Conservation (phyloP, 2,888 invertebrate species). For the Hypomecis atomaria region DNA sequence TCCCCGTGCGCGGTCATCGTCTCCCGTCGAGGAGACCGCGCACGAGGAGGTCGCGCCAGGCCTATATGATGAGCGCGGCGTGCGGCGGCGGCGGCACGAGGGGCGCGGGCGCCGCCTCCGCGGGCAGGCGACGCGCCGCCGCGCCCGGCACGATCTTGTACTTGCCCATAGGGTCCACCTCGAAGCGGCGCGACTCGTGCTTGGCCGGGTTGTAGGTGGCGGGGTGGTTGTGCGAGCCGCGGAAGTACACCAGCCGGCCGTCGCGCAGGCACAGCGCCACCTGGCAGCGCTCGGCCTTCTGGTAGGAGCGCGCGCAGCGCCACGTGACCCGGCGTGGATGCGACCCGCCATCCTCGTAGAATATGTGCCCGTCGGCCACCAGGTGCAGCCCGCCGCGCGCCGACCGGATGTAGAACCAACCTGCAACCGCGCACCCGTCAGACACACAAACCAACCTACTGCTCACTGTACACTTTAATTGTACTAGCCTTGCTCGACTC, state of each 20-base stretch:
- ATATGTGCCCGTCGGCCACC: slow-evolving; percentile 79
- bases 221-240: slow-evolving; percentile 78
- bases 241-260: slow-evolving; percentile 78
- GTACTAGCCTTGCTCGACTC: slow-evolving; percentile 14
- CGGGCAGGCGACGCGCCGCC: slow-evolving; percentile 50
- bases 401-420: slow-evolving; percentile 81
- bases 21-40: slow-evolving; percentile 74
- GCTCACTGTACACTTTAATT: slow-evolving; percentile 1
- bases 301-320: slow-evolving; percentile 80
- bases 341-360: slow-evolving; percentile 81
- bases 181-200: slow-evolving; percentile 76
- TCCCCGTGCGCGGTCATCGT: slow-evolving; percentile 70
- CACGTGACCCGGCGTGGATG: slow-evolving; percentile 79
- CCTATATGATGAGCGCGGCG: slow-evolving; percentile 77
- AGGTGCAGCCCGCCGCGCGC: slow-evolving; percentile 79
- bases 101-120: slow-evolving; percentile 48
- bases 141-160: slow-evolving; percentile 76
- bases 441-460: slow-evolving; percentile 35
- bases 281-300: slow-evolving; percentile 79
- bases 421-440: slow-evolving; percentile 63
- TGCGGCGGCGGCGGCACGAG: slow-evolving; percentile 69
- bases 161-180: slow-evolving; percentile 81
- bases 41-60: slow-evolving; percentile 83
- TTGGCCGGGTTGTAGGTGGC: slow-evolving; percentile 77
- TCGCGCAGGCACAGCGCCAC: slow-evolving; percentile 79